Evolutionary conservation across 1,140 invertebrate genomes (phyloP), one percentile per base, ranked within the genome.

Genomic region (Thaumatotibia leucotreta): DNA sequence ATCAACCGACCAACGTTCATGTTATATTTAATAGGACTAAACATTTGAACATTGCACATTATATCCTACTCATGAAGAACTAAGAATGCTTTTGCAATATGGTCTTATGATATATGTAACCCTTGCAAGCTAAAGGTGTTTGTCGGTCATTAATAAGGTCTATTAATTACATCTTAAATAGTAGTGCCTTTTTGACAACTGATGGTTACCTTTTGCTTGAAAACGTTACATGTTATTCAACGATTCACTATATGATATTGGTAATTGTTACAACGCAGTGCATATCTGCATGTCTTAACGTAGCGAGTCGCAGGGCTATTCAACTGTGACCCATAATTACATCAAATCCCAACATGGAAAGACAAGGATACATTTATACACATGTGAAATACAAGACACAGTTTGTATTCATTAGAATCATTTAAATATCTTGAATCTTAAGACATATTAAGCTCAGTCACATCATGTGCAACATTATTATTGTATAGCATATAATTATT

Each of bases 1-100:
- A 63, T 69, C 64, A 75, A 72, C 67, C 65, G 63, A 77, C 75
- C 70, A 67, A 49, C 64, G 20, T 65, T 29, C n/a, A 24, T 58
- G 50, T 52, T 68, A 54, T 61, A 61, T 63, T 68, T 65, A 63
- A 58, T 49, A 49, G 50, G 54, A 67, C 64, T 63, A 61, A 63
- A 64, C 49, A 66, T 61, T 32, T 65, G 17, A 67, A 45, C 65
- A 64, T 69, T 72, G 67, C 52, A 64, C 32, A 58, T 27, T n/a
- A 31, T 14, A 58, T 58, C 23, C 52, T 27, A 58, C 24, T 58
- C 24, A 58, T 58, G 52, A 58, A 58, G 39, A 17, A 45, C 17
- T 45, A 39, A 4, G n/a, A 45, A 45, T 45, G 39, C 39, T 45
- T 45, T 17, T 20, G 14, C 39, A 45, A 45, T 20, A 17, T 17